Percentiles rank a stretch among this genome's conserved stretches.
Evolutionary conservation across 2,888 invertebrate genomes (phyloP).

Genomic region (Smittia sp.): DNA sequence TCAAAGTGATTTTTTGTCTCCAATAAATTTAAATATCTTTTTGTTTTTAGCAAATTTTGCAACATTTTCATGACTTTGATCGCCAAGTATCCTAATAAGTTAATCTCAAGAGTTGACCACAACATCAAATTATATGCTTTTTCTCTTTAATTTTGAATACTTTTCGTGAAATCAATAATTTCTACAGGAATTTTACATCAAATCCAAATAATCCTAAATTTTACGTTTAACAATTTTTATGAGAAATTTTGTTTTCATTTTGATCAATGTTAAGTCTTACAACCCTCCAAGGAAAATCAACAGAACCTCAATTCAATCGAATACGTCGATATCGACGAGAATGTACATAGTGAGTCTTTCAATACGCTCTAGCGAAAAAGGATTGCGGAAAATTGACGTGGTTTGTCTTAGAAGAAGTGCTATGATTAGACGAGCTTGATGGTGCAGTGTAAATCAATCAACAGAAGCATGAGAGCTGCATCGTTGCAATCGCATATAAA

Average conservation of each 20-base stretch:
- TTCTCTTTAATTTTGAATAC: conserved; percentile 11
- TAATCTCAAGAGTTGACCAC: conserved; percentile 16
- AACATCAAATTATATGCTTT: conserved; percentile 35
- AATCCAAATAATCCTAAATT: conserved; percentile 13
- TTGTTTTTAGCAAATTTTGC: conserved; percentile 1
- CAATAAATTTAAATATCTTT: conserved; percentile 20
- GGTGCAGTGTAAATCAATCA: neutral
- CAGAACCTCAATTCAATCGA: neutral
- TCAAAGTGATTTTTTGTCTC: conserved; percentile 9
- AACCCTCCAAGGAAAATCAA: conserved; percentile 31
- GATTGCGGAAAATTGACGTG: neutral
- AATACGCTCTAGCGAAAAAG: neutral
- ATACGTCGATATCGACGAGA: neutral
- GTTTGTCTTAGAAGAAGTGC: neutral
- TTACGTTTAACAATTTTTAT: conserved; percentile 21
- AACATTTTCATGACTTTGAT: conserved; percentile 1
- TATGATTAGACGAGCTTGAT: neutral
- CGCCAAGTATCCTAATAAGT: neutral
- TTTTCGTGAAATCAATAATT: neutral
- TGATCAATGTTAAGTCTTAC: conserved; percentile 32
- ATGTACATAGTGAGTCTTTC: neutral
- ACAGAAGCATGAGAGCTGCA: too few relatives aligned
- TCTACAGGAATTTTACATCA: conserved; percentile 33
- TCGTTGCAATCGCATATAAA: neutral
- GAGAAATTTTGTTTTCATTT: neutral